These are phyloP conservation scores for Seira ritae DNA, from an alignment of 2,888 invertebrate species.

Conservation along the genomic window DNA sequence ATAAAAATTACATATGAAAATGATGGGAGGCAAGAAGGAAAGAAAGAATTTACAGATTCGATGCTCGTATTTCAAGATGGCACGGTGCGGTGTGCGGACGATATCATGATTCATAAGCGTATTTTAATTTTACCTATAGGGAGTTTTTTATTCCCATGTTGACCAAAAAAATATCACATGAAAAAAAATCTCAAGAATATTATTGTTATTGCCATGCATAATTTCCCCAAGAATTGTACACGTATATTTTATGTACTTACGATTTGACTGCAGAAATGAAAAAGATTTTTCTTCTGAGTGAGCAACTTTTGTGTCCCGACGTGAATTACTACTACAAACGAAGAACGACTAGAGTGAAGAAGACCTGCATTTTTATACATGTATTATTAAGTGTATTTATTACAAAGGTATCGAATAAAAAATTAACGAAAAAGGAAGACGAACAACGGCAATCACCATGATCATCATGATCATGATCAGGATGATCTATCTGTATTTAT, in stretches of 20 bases:
- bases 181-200: constrained; percentile 5
- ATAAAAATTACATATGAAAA: not conserved
- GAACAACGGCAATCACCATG: constrained; percentile 27
- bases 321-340: too few relatives aligned
- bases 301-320: constrained; percentile 21
- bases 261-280: constrained; percentile 13
- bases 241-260: too few relatives aligned
- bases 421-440: constrained; percentile 19
- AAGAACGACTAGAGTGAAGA: too few relatives aligned
- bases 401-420: constrained; percentile 28
- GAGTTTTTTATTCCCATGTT: constrained; percentile 15
- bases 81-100: not conserved
- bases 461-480: not conserved
- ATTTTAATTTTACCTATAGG: not conserved
- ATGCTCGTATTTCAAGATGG: constrained; percentile 21
- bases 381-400: constrained; percentile 35
- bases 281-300: too few relatives aligned
- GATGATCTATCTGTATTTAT: not conserved
- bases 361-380: constrained; percentile 23
- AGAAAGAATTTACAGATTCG: not conserved
- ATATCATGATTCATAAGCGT: constrained; percentile 19
- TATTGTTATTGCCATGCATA: constrained; percentile 23
- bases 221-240: not conserved
- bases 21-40: constrained; percentile 14
- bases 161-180: constrained; percentile 24